phyloP scores from a whole-genome alignment of 2,888 invertebrate species.

The Leucophenga maculata region DNA sequence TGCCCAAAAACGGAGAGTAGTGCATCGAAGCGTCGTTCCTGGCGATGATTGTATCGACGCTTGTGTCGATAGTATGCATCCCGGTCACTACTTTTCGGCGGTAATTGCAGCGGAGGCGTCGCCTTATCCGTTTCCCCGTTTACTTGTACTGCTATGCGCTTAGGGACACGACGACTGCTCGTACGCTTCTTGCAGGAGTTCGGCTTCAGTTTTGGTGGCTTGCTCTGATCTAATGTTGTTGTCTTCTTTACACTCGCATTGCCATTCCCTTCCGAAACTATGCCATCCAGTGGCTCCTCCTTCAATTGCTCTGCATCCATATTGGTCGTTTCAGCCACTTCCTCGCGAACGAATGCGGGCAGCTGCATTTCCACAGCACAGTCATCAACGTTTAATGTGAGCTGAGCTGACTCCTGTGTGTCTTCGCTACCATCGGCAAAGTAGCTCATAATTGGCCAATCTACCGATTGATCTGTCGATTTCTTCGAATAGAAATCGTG shows the following conservation, averaged over 20 bases:
- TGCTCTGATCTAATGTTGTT: background rate
- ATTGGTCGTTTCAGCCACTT: constrained; percentile 15
- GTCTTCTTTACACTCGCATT: background rate
- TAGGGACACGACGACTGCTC: too few relatives aligned
- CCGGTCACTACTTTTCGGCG: constrained; percentile 41
- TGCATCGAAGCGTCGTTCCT: constrained; percentile 63
- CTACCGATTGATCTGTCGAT: constrained; percentile 25
- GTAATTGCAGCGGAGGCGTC: background rate
- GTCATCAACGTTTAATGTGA: background rate
- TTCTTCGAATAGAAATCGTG: constrained; percentile 63
- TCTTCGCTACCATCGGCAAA: constrained; percentile 47
- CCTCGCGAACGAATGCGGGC: constrained; percentile 16
- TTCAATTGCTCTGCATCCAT: background rate
- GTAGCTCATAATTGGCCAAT: constrained; percentile 31
- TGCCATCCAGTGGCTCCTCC: background rate
- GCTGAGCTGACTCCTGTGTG: constrained; percentile 38
- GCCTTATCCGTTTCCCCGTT: constrained; percentile 29
- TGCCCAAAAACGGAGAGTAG: constrained; percentile 60
- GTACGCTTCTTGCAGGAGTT: background rate
- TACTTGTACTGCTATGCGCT: constrained; percentile 2
- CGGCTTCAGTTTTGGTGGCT: constrained; percentile 25
- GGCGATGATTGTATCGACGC: constrained; percentile 60
- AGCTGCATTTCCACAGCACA: constrained; percentile 23
- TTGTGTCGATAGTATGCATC: constrained; percentile 67
- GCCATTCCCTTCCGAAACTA: background rate